Base-by-base conservation (phyloP, 2,113 vertebrate genomes). In the Craseonycteris thonglongyai region DNA sequence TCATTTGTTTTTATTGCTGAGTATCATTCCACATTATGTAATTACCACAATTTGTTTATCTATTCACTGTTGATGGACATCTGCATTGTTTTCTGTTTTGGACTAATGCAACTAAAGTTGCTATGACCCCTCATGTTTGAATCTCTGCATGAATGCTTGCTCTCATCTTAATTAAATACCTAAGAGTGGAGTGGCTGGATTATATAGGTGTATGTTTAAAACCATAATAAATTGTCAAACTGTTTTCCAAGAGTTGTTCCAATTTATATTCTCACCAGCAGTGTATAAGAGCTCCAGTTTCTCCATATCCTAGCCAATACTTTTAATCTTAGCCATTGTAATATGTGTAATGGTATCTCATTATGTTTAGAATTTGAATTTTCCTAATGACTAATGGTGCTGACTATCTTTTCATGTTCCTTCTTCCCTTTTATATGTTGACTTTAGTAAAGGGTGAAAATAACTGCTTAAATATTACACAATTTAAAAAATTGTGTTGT, bases 291-390 rank as follows among this genome's bases (percentile, higher is more conserved):
- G 2, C 16, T 38, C 4, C 5, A 88, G 7, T 45, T 51, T 28
- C 1, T 71, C 5, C 21, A 45, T 14, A 71, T 45, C 30, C 15
- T 68, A 11, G 40, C 3, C 21, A 90, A 86, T 3, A 38, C 0
- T 81, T 71, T 30, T 33, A 40, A 89, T n/a, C 68, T 63, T n/a
- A 89, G 4, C 7, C 0, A 56, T 82, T 49, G 13, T 56, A 69
- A 33, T 85, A 19, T 28, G 6, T 38, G 4, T 76, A 61, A 7
- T 69, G 21, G 9, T 22, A 49, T 19, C 13, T 91, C 1, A 18
- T 35, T 89, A 6, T 72, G 45, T 4, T 45, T 47, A 51, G 45
- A 54, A 91, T 74, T 88, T 74, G 26, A 93, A 71, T 16, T 87
- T 58, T 8, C 14, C 49, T 61, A 22, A n/a, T 79, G 30, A 45